A percentile compares a stretch with the other conserved stretches of the same genome.
Evolutionary conservation across 2,888 invertebrate species (phyloP).

Genomic region (Alcis repandata): DNA sequence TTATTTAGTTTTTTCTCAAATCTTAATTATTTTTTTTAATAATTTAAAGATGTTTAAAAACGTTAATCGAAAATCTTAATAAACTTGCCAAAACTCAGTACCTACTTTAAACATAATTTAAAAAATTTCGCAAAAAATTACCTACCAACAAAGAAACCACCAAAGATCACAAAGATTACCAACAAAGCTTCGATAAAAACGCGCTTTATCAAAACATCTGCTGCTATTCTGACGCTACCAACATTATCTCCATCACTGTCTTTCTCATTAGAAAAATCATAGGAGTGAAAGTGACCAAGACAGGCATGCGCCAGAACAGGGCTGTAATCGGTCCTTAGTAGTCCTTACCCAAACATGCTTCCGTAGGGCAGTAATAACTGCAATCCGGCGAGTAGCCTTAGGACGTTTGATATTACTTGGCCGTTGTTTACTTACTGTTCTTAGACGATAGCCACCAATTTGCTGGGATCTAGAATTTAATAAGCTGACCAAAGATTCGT

Average conservation of each 20-base stretch:
- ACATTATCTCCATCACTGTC: no score
- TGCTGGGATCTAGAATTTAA: conserved; percentile 26
- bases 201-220: conserved; percentile 54
- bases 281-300: no score
- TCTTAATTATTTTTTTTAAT: no score
- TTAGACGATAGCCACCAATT: conserved; percentile 46
- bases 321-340: conserved; percentile 50
- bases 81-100: no score
- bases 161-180: no score
- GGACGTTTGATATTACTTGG: conserved; percentile 63
- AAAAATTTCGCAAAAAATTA: conserved; percentile 20
- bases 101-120: no score
- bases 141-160: conserved; percentile 35
- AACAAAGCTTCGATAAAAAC: conserved; percentile 50
- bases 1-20: no score
- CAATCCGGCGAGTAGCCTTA: conserved; percentile 52
- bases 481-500: conserved; percentile 1
- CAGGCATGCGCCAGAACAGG: no score
- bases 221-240: no score
- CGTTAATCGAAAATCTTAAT: no score
- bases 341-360: conserved; percentile 49
- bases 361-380: conserved; percentile 60
- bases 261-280: no score
- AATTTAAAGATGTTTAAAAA: no score
- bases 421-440: conserved; percentile 61